A percentile compares a stretch with the other conserved stretches of the same genome.
phyloP scores from a whole-genome alignment of 2,113 vertebrate species.

The Brachyhypopomus gauderio region DNA sequence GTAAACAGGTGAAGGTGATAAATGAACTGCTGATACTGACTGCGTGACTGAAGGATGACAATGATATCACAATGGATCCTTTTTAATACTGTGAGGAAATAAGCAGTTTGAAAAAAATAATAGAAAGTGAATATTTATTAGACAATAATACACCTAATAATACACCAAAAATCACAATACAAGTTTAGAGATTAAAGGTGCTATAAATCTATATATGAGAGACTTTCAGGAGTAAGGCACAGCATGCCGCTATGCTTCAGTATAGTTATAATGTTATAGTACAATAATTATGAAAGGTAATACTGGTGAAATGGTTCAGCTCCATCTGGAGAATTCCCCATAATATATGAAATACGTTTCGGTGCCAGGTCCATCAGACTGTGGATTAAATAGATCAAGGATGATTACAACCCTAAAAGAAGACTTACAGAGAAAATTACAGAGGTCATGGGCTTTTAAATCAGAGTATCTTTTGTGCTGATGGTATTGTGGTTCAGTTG shows the following conservation, averaged over 20 bases:
- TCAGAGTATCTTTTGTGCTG: not conserved
- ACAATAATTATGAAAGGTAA: conserved; percentile 28
- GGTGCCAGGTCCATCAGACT: conserved; percentile 16
- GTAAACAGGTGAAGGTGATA: not conserved
- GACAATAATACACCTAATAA: too few species aligned
- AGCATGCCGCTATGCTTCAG: not conserved
- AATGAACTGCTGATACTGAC: conserved; percentile 3
- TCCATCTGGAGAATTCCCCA: conserved; percentile 21
- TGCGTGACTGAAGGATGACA: not conserved
- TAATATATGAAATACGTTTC: conserved; percentile 21
- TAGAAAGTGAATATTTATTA: not conserved
- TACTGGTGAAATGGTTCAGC: conserved; percentile 32
- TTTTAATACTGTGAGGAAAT: conserved; percentile 41
- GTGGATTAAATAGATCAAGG: conserved; percentile 45
- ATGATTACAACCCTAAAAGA: conserved; percentile 37
- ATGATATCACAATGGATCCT: not conserved
- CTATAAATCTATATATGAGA: not conserved
- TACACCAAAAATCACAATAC: not conserved
- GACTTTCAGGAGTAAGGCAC: conserved; percentile 3
- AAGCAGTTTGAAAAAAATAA: conserved; percentile 7
- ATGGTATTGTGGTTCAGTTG: conserved; percentile 2
- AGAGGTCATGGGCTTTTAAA: not conserved
- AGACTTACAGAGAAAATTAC: conserved; percentile 24
- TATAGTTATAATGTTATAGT: conserved; percentile 13
- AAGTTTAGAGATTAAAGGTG: not conserved